phyloP scores from a whole-genome alignment of 2,888 invertebrate species.

The Tanaodytes sp. region DNA sequence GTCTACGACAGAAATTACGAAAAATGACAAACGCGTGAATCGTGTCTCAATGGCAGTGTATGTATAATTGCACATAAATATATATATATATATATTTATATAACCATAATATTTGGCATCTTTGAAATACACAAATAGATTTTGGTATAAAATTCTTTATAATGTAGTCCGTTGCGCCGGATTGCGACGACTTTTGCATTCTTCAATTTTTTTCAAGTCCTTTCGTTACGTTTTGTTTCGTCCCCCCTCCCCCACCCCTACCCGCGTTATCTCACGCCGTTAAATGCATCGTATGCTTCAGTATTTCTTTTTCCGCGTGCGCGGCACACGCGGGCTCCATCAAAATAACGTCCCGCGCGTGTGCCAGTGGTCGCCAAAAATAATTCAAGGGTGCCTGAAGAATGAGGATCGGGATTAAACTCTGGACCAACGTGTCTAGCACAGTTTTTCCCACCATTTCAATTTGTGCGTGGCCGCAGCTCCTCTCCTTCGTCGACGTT shows the following conservation, averaged over 20 bases:
- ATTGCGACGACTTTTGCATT: constrained; percentile 31
- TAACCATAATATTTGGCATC: constrained; percentile 75
- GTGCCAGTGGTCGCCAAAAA: constrained; percentile 22
- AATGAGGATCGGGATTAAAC: constrained; percentile 39
- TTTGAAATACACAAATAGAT: constrained; percentile 80
- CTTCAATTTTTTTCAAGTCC: too few relatives aligned
- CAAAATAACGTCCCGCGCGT: constrained; percentile 52
- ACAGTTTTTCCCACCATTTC: constrained; percentile 74
- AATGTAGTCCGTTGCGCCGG: constrained; percentile 69
- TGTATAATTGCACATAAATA: constrained; percentile 55
- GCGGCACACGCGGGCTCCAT: constrained; percentile 43
- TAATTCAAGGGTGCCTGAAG: constrained; percentile 16
- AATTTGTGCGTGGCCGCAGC: constrained; percentile 70
- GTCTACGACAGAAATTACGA: constrained; percentile 29
- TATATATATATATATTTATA: constrained; percentile 58
- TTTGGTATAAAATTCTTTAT: constrained; percentile 76
- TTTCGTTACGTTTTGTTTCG: too few relatives aligned
- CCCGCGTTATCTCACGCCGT: constrained; percentile 36
- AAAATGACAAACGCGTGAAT: constrained; percentile 42
- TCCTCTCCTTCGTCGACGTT: constrained; percentile 82
- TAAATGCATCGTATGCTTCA: constrained; percentile 41
- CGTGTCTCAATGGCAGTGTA: constrained; percentile 47
- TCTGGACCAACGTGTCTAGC: constrained; percentile 60
- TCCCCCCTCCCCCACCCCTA: too few relatives aligned
- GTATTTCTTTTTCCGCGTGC: too few relatives aligned